Base-by-base conservation (phyloP, 2,888 invertebrate genomes). In the Parochlus steinenii region DNA sequence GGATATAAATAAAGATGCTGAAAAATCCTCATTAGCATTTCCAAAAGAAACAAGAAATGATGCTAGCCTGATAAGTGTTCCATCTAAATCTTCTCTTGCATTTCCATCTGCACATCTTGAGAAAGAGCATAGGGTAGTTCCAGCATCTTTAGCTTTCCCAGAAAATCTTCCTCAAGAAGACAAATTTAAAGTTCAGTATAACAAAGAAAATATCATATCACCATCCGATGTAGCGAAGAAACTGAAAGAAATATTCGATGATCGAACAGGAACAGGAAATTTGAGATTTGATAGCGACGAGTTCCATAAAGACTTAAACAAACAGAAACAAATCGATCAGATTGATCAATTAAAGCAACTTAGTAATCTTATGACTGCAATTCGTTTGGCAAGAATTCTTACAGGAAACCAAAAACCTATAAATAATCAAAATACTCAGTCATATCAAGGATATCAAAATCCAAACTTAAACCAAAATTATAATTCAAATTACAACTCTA, bases 201-300 rank as follows among this genome's bases (percentile, higher is more conserved):
- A 28, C 28, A 5, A 34, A 14, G 34, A 22, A 28, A 34, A 19
- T 14, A 15, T 15, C 6, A n/a, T 34, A 3, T 28, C 34, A 15
- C 19, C 34, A 10, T 12, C 34, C 2, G 34, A 34, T 20, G 20
- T 34, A 16, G 34, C 20, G 22, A 18, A 22, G 11, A 15, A 49
- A 8, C 46, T 48, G 6, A 46, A 52, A 36, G 55, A 61, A 42
- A 56, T 64, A 30, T 67, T 67, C 43, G 67, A 68, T 4, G 63
- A 63, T 44, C 56, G 67, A 39, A 64, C 63, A 20, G 64, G 64
- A 31, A 65, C 64, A 3, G 65, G 63, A 24, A 58, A 65, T 44
- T 47, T 66, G 26, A 55, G 57, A 45, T 53, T 64, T 39, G 62
- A 63, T 47, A 53, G 50, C 20, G 48, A 54, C 19, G 48, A 52